Conservation (phyloP, 2,797 vertebrate species). For the Enteromius treurensis region DNA sequence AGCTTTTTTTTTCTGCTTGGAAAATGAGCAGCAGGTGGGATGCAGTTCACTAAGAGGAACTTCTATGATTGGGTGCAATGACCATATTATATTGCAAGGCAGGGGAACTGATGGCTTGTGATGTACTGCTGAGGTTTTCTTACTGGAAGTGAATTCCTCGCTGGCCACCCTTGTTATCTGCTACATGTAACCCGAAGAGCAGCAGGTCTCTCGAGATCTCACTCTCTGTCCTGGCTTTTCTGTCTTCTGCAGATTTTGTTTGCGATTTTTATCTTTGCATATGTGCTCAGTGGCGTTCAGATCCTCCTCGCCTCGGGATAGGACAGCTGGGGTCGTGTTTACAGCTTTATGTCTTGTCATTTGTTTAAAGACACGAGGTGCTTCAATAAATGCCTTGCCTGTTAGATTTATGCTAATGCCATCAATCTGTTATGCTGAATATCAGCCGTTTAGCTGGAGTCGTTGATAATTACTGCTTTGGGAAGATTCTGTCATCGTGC, state of each 20-base stretch:
- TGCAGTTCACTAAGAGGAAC: conserved; percentile 45
- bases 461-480: conserved; percentile 48
- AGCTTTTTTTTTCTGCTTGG: conserved; percentile 26
- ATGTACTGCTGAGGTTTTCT: conserved; percentile 74
- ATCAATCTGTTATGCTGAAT: conserved; percentile 44
- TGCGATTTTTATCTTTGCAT: conserved; percentile 37
- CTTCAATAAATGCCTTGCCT: conserved; percentile 18
- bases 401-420: conserved; percentile 36
- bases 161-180: conserved; percentile 68
- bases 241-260: conserved; percentile 46
- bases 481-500: conserved; percentile 36
- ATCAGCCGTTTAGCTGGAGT: conserved; percentile 19
- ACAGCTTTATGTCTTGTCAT: neutral
- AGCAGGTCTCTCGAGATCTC: conserved; percentile 73
- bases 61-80: conserved; percentile 62
- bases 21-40: conserved; percentile 37
- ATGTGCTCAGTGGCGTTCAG: neutral
- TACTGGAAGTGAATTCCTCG: conserved; percentile 79
- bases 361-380: conserved; percentile 3
- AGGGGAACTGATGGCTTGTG: conserved; percentile 71
- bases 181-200: conserved; percentile 75
- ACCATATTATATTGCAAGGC: conserved; percentile 73
- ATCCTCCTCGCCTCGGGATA: neutral
- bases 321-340: neutral
- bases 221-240: conserved; percentile 66